phyloP scores from a whole-genome alignment of 2,888 invertebrate species.

The Aleiodes testaceus region DNA sequence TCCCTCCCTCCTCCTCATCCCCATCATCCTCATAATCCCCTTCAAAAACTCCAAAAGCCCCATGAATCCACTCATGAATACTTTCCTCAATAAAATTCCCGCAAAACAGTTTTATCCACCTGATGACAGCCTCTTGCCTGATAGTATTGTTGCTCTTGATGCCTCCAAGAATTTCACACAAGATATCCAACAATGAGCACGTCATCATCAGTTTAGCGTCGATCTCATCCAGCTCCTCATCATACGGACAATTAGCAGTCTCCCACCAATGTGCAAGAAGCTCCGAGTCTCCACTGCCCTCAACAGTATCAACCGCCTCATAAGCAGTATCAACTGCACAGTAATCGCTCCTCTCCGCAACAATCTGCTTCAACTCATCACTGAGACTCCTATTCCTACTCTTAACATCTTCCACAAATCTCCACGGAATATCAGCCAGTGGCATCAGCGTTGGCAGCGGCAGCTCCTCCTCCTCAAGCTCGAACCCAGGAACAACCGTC shows the following conservation, averaged over 20 bases:
- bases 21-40: conserved; percentile 48
- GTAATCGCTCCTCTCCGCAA: conserved; percentile 75
- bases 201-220: conserved; percentile 74
- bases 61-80: conserved; percentile 58
- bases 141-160: conserved; percentile 71
- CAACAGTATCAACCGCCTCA: conserved; percentile 78
- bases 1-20: conserved; percentile 50
- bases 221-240: conserved; percentile 74
- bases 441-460: conserved; percentile 66
- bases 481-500: conserved; percentile 79
- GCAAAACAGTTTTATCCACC: conserved; percentile 71
- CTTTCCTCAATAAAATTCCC: conserved; percentile 72
- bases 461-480: conserved; percentile 66
- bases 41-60: conserved; percentile 49
- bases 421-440: conserved; percentile 72
- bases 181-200: conserved; percentile 72
- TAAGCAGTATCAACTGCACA: conserved; percentile 77
- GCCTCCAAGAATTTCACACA: conserved; percentile 74
- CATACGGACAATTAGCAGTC: conserved; percentile 61
- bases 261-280: conserved; percentile 67
- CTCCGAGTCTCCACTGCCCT: conserved; percentile 66
- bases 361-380: conserved; percentile 60
- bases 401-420: conserved; percentile 72
- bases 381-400: conserved; percentile 68
- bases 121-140: conserved; percentile 74